These are phyloP conservation scores for Macrosoma leucophasiata DNA, from an alignment of 2,888 invertebrate genomes.

Conservation along the genomic window DNA sequence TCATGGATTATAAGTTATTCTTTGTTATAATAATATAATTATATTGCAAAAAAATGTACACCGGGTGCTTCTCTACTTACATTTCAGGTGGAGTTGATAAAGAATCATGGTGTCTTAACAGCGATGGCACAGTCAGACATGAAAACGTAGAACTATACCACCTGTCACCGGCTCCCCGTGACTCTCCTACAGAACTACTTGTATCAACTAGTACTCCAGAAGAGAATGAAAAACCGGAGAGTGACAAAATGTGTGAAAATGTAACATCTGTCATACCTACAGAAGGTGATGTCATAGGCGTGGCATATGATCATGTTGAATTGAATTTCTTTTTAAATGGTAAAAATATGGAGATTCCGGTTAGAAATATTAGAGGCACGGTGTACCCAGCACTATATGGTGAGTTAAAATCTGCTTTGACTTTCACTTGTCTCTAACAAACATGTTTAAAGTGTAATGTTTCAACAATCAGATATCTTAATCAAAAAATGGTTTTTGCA, in stretches of 20 bases:
- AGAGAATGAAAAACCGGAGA: conserved; percentile 49
- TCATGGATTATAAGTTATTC: too few species aligned
- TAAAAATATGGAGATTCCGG: conserved; percentile 86
- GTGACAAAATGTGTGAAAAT: conserved; percentile 35
- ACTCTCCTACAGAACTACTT: conserved; percentile 61
- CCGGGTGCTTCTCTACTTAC: too few species aligned
- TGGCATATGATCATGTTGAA: conserved; percentile 97
- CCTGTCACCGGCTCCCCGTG: conserved; percentile 63
- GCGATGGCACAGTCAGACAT: conserved; percentile 91
- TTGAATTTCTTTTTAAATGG: conserved; percentile 97
- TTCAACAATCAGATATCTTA: too few species aligned
- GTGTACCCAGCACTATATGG: conserved; percentile 95
- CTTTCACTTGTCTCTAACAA: neutral
- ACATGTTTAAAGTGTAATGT: too few species aligned
- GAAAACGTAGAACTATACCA: conserved; percentile 87
- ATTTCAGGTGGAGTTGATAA: conserved; percentile 86
- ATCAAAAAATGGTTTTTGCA: too few species aligned
- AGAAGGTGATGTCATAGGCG: conserved; percentile 95
- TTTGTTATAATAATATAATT: too few species aligned
- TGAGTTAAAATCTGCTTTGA: conserved; percentile 64
- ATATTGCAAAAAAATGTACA: too few species aligned
- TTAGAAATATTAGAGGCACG: conserved; percentile 92
- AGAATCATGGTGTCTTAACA: conserved; percentile 95
- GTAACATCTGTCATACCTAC: conserved; percentile 77
- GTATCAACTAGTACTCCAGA: conserved; percentile 54